Percentiles rank a stretch among this genome's conserved stretches.
phyloP scores from a whole-genome alignment of 1,140 invertebrate species.

The Bemisia tabaci region DNA sequence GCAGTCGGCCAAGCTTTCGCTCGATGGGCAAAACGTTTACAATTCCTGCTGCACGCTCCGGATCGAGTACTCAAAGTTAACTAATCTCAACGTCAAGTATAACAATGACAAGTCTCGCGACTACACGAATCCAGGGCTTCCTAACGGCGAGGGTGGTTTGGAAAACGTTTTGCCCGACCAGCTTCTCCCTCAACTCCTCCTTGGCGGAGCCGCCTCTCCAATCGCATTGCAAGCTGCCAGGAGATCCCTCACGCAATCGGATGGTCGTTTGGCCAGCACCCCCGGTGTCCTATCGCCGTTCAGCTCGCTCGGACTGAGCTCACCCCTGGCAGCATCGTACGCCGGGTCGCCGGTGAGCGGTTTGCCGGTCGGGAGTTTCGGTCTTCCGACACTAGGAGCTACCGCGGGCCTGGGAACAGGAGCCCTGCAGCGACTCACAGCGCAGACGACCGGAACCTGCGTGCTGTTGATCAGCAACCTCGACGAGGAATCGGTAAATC shows the following conservation, averaged over 20 bases:
- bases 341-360: conserved; percentile 49
- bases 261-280: conserved; percentile 38
- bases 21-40: conserved; percentile 98
- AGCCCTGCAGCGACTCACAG: conserved; percentile 26
- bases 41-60: conserved; percentile 96
- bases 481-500: conserved; percentile 68
- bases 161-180: conserved; percentile 33
- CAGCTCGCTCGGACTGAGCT: conserved; percentile 46
- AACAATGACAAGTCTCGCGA: conserved; percentile 99
- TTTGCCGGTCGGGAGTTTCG: conserved; percentile 41
- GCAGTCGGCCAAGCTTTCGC: conserved; percentile 83
- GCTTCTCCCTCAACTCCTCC: conserved; percentile 45
- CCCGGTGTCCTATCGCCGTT: conserved; percentile 72
- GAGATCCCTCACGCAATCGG: background rate
- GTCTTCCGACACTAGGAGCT: conserved; percentile 29
- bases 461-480: conserved; percentile 79
- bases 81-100: conserved; percentile 95
- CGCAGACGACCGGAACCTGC: conserved; percentile 38
- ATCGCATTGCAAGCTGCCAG: conserved; percentile 25
- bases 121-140: conserved; percentile 94
- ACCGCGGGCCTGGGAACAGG: background rate
- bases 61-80: conserved; percentile 98
- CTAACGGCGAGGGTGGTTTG: conserved; percentile 63
- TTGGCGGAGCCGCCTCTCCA: conserved; percentile 45
- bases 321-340: conserved; percentile 51